Conservation (phyloP, 2,113 vertebrate genomes). For the Laticauda laticaudata region DNA sequence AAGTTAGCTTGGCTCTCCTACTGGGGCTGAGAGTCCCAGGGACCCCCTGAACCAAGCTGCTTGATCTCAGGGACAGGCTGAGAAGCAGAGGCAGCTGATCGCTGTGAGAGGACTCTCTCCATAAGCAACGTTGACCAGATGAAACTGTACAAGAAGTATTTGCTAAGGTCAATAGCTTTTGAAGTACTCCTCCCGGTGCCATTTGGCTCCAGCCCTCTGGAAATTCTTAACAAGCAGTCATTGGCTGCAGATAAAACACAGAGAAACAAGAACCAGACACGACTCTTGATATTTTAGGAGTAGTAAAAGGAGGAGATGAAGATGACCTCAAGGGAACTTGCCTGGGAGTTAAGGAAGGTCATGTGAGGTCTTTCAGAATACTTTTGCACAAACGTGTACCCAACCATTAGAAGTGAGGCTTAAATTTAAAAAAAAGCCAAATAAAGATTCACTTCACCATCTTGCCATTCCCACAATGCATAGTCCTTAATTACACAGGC, state of each 20-base stretch:
- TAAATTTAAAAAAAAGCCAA: conserved; percentile 16
- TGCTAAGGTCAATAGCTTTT: neutral
- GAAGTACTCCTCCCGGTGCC: neutral
- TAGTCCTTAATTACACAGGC: neutral
- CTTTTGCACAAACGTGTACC: conserved; percentile 33
- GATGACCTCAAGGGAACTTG: neutral
- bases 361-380: neutral
- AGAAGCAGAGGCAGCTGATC: neutral
- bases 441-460: conserved; percentile 50
- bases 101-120: neutral
- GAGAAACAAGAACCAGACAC: neutral
- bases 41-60: neutral
- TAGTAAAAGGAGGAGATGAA: neutral
- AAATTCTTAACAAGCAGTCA: neutral
- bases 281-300: neutral
- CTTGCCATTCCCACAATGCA: neutral
- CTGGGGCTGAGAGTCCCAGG: neutral
- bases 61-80: neutral
- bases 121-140: neutral
- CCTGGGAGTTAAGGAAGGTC: neutral
- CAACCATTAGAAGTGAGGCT: neutral
- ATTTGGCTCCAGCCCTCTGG: neutral
- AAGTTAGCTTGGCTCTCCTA: neutral
- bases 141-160: neutral
- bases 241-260: neutral